Evolutionary conservation across 1,140 invertebrate genomes (phyloP).

Genomic region (Trachelipus rathkii): DNA sequence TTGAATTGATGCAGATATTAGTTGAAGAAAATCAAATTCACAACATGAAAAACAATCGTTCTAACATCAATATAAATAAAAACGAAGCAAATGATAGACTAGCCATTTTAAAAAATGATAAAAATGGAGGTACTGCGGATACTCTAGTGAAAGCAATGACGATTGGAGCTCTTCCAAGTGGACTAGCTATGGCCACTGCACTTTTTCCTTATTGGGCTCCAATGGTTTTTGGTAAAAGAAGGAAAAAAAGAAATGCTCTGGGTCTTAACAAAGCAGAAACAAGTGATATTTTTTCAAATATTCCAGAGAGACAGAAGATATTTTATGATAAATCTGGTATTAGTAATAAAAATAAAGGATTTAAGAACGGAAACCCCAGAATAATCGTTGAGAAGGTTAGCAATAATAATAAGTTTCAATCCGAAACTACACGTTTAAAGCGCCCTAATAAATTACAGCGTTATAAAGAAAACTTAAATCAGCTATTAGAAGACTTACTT

Average conservation of each 20-base stretch:
- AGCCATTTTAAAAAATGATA: constrained; percentile 10
- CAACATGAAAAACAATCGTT: neutral
- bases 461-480: too few species aligned
- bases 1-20: neutral
- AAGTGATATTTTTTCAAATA: too few species aligned
- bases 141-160: constrained; percentile 39
- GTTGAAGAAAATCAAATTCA: neutral
- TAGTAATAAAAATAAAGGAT: too few species aligned
- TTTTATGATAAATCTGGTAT: too few species aligned
- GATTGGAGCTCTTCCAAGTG: constrained; percentile 40
- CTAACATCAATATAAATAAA: neutral
- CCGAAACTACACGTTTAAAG: too few species aligned
- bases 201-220: constrained; percentile 44
- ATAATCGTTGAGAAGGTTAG: too few species aligned
- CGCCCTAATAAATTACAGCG: too few species aligned
- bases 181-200: constrained; percentile 39
- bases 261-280: too few species aligned
- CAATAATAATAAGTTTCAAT: too few species aligned
- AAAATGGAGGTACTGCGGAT: constrained; percentile 16
- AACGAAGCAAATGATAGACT: constrained; percentile 4
- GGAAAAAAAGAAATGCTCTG: constrained; percentile 12
- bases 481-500: too few species aligned
- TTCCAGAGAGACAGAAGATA: too few species aligned
- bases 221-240: constrained; percentile 31
- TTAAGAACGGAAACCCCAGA: too few species aligned